Base-by-base conservation (phyloP, 2,888 invertebrate species). In the Empis stercorea region DNA sequence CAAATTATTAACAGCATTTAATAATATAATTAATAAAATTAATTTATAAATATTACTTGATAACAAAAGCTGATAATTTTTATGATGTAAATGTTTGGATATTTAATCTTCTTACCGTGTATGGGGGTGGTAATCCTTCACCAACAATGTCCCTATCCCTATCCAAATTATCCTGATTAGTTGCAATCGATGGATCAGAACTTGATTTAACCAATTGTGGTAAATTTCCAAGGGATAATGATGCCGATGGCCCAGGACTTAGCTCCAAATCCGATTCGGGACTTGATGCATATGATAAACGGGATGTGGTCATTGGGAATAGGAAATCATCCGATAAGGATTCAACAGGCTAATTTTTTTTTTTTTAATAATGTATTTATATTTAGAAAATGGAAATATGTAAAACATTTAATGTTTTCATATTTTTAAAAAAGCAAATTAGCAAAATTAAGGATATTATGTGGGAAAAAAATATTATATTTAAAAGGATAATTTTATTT, bases 281-380 rank as follows among this genome's bases (percentile, higher is more conserved):
- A 66, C 92, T 92, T 64, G 93, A 93, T 56, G 93, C 93, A 72
- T 93, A 94, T 64, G 94, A 94, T 58, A 94, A 76, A 66, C 93
- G 84, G 68, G 91, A 82, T 64, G 88, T 87, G 59, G 89, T 89
- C 94, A 95, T 94, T 66, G 95, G 95, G 79, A 96, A 96, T 66
- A 96, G 83, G 81, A 95, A 94, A 79, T 97, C 95, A 73, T 97
- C 96, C 62, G 93, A 92, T 69, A 95, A 78, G 69, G 91, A 88
- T 73, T 95, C 93, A 69, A 92, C 91, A 68, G 94, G 92, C 93
- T 94, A 45, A 47, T 48, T 30, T 44, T 27, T 30, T 49, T 63
- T 37, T 44, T 27, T 30, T 49, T 63, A n/a, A n/a, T n/a, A n/a
- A n/a, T 39, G 42, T 48, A 48, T 49, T 38, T 46, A 51, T 48